These are phyloP conservation scores for Magallana gigas DNA, from an alignment of 1,140 invertebrate species.

Conservation along the genomic window DNA sequence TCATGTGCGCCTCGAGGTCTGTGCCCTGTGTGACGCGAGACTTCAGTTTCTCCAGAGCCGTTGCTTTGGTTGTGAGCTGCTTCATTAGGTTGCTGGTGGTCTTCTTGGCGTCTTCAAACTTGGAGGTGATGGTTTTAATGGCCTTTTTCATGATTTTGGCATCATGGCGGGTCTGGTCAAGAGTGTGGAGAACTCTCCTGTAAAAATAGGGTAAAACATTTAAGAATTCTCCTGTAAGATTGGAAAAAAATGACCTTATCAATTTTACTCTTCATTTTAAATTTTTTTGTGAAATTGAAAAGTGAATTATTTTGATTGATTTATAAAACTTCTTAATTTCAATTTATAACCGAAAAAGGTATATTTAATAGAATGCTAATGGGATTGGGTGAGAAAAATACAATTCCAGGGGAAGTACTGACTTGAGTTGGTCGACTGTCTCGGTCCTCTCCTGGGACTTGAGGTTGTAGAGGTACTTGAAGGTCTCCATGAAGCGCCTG, in stretches of 20 bases:
- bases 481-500: constrained; percentile 76
- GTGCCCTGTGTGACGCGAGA: constrained; percentile 75
- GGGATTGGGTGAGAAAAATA: not conserved
- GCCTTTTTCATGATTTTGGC: constrained; percentile 77
- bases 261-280: not conserved
- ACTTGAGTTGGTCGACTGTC: constrained; percentile 76
- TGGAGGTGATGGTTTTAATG: constrained; percentile 73
- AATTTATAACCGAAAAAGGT: too few species aligned
- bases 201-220: too few species aligned
- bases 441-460: constrained; percentile 76
- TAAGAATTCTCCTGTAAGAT: constrained; percentile 65
- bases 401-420: constrained; percentile 46
- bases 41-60: constrained; percentile 77
- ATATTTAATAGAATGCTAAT: not conserved
- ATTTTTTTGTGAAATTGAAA: not conserved
- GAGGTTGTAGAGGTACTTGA: constrained; percentile 73
- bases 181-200: constrained; percentile 73
- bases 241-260: not conserved
- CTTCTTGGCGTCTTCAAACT: constrained; percentile 75
- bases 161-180: constrained; percentile 77
- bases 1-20: constrained; percentile 76
- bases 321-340: too few species aligned
- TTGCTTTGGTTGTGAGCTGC: constrained; percentile 76
- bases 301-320: too few species aligned
- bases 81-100: constrained; percentile 73